Evolutionary conservation across 2,797 vertebrate species (phyloP).

Genomic region (Ctenopoma multispine): DNA sequence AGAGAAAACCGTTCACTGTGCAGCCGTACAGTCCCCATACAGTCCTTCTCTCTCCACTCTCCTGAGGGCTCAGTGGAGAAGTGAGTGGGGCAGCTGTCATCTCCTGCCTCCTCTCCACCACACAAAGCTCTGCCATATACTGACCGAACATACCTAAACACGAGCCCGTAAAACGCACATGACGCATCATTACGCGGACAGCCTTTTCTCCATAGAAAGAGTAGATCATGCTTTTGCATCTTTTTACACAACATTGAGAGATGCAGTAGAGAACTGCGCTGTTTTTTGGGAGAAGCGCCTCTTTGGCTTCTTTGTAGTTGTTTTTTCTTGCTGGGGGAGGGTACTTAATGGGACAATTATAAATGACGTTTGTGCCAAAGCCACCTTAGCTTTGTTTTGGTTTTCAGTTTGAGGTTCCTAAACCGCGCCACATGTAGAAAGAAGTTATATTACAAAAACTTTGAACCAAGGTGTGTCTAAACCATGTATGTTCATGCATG

Average conservation of each 20-base stretch:
- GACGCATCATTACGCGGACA: slow-evolving; percentile 40
- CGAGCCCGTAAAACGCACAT: slow-evolving; percentile 35
- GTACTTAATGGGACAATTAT: slow-evolving; percentile 14
- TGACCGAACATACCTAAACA: slow-evolving; percentile 53
- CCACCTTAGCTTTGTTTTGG: neutral
- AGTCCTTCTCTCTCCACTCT: slow-evolving; percentile 54
- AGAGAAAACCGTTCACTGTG: slow-evolving; percentile 10
- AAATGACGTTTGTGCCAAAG: slow-evolving; percentile 7
- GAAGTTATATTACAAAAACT: neutral
- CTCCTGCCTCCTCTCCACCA: slow-evolving; percentile 62
- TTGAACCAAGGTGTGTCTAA: neutral
- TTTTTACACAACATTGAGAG: slow-evolving; percentile 18
- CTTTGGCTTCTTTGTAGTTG: slow-evolving; percentile 18
- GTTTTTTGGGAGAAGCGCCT: slow-evolving; percentile 22
- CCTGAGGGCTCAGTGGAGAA: slow-evolving; percentile 59
- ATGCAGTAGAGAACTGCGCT: neutral
- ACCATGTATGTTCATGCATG: neutral
- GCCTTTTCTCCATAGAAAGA: neutral
- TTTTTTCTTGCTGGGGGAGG: slow-evolving; percentile 41
- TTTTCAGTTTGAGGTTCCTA: neutral
- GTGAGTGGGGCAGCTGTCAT: slow-evolving; percentile 62
- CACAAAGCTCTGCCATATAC: slow-evolving; percentile 58
- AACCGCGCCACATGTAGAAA: neutral
- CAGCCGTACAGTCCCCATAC: slow-evolving; percentile 41
- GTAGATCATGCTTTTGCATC: neutral